Percentiles rank a stretch among this genome's conserved stretches.
Conservation (phyloP, 2,888 invertebrate genomes). For the Tethea ocularis region DNA sequence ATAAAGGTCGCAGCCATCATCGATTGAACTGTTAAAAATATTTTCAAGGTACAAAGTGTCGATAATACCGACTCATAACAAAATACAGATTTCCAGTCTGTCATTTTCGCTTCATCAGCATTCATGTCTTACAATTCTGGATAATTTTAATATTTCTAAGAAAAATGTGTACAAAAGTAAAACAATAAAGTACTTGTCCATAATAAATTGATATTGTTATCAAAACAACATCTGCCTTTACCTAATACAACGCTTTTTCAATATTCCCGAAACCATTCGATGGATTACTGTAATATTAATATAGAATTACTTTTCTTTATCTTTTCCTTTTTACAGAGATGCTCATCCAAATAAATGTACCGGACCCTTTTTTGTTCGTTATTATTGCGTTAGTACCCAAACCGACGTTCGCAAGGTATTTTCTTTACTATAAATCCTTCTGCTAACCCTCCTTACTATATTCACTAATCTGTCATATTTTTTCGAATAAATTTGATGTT, state of each 20-base stretch:
- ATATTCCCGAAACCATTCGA: neutral
- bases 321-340: neutral
- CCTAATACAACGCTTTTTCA: constrained; percentile 6
- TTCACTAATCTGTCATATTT: neutral
- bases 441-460: neutral
- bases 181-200: neutral
- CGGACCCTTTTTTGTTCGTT: constrained; percentile 1
- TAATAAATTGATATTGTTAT: neutral
- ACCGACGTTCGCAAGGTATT: neutral
- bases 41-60: too few relatives aligned
- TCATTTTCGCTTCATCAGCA: too few relatives aligned
- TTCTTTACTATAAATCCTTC: neutral
- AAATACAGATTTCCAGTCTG: too few relatives aligned
- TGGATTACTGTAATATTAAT: constrained; percentile 5
- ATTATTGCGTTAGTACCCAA: neutral
- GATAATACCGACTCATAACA: too few relatives aligned
- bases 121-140: too few relatives aligned
- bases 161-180: too few relatives aligned
- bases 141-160: too few relatives aligned
- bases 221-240: neutral
- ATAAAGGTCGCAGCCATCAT: too few relatives aligned
- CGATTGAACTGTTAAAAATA: neutral
- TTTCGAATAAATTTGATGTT: neutral
- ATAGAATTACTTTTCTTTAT: constrained; percentile 6
- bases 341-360: constrained; percentile 1